These are phyloP conservation scores for Sebastes alutus DNA, from an alignment of 2,797 vertebrate species.

Conservation along the genomic window DNA sequence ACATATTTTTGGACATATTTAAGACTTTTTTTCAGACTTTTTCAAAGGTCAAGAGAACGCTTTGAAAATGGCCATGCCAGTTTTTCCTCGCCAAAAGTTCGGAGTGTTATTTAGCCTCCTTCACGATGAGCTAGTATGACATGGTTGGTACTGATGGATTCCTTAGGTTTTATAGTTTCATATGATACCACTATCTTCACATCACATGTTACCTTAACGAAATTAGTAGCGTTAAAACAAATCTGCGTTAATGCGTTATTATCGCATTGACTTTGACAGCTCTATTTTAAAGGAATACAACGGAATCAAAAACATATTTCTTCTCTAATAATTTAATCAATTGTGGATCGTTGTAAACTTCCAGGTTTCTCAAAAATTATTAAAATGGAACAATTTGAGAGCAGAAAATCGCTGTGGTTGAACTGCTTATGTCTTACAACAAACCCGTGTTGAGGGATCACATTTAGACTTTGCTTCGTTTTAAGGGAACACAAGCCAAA, in stretches of 20 bases:
- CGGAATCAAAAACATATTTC: background rate
- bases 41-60: fast-evolving
- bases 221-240: no score
- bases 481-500: background rate
- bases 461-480: background rate
- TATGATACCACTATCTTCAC: fast-evolving
- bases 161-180: no score
- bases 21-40: no score
- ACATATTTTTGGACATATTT: no score
- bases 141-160: no score
- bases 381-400: background rate
- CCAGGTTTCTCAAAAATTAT: background rate
- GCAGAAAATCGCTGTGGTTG: background rate
- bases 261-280: background rate
- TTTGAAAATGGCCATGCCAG: no score
- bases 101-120: no score
- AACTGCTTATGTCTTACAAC: background rate
- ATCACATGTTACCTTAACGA: fast-evolving
- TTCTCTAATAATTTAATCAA: background rate
- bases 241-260: no score
- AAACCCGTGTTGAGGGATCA: background rate
- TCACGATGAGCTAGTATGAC: no score
- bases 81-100: no score
- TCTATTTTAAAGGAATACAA: background rate
- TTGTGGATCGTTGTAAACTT: background rate